Base-by-base conservation (phyloP, 1,140 invertebrate genomes). In the Zaprionus davidi region DNA sequence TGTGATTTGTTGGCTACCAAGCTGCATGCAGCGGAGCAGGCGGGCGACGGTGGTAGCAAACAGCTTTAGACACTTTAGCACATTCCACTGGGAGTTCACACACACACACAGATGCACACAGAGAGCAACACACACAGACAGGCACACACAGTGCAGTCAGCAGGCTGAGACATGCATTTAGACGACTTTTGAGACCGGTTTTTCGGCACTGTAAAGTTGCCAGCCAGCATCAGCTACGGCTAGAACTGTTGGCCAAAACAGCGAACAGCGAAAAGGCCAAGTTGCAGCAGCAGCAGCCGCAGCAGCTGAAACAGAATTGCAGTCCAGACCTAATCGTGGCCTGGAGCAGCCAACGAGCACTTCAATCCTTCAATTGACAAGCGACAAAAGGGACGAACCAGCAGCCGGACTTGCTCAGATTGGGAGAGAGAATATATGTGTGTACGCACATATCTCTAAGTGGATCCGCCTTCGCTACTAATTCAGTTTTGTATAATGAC, bases 31-130 rank as follows among this genome's bases (percentile, higher is more conserved):
- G 65, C 53, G 56, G 64, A 56, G 17, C 9, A 55, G 57, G 71
- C 46, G 26, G 53, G 65, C 44, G 65, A 58, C 66, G 66, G 71
- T 58, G 65, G 71, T 62, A 71, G 73, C 79, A 80, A 82, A 77
- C 79, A 82, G 80, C 78, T 82, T 82, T 82, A 82, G 80, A 82
- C 80, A 82, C 80, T 82, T 82, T 82, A 82, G 80, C 80, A 81
- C 80, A 82, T 82, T 82, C 80, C 80, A 71, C 78, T 82, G 80
- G 80, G 80, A 82, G 70, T 81, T 49, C 76, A 68, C 66, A 67
- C 74, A 44, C 71, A 60, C 68, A 68, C 49, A 67, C 58, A 60
- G 20, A 66, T 49, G 62, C 38, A 65, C 51, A 75, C 24, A 28
- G 46, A 58, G 46, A 66, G 34, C 59, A 59, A 57, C 68, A 64